Evolutionary conservation across 2,113 vertebrate genomes (phyloP).

Genomic region (Ondatra zibethicus): DNA sequence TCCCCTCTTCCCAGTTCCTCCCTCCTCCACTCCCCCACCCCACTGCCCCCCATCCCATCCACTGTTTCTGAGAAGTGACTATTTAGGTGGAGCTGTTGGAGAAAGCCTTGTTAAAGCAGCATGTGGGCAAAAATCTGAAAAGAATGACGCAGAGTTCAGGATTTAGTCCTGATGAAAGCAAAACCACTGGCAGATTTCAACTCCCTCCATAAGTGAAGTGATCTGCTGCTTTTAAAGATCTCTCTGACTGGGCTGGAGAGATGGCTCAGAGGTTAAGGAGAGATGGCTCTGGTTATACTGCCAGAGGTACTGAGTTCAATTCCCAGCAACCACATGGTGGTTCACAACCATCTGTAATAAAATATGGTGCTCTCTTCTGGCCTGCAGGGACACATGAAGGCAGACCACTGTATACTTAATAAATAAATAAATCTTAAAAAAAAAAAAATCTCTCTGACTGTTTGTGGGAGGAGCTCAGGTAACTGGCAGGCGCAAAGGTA

Average conservation of each 20-base stretch:
- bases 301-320: too few relatives aligned
- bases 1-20: not conserved
- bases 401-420: too few relatives aligned
- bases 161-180: not conserved
- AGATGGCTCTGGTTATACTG: too few relatives aligned
- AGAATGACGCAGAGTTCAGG: not conserved
- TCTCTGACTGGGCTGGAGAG: not conserved
- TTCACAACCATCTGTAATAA: too few relatives aligned
- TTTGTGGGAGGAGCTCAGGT: not conserved
- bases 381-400: too few relatives aligned
- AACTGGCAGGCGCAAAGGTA: not conserved
- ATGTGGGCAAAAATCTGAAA: slow-evolving; percentile 7
- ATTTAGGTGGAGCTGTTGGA: not conserved
- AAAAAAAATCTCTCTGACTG: not conserved
- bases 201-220: not conserved
- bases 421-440: too few relatives aligned
- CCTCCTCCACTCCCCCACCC: too few relatives aligned
- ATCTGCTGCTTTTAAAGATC: not conserved
- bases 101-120: not conserved
- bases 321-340: too few relatives aligned
- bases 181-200: not conserved
- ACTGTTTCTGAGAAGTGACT: not conserved
- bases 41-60: not conserved
- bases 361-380: too few relatives aligned
- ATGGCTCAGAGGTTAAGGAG: too few relatives aligned